Evolutionary conservation across 1,140 invertebrate genomes (phyloP), one percentile per base, ranked within the genome.

Genomic region (Eumeta japonica): DNA sequence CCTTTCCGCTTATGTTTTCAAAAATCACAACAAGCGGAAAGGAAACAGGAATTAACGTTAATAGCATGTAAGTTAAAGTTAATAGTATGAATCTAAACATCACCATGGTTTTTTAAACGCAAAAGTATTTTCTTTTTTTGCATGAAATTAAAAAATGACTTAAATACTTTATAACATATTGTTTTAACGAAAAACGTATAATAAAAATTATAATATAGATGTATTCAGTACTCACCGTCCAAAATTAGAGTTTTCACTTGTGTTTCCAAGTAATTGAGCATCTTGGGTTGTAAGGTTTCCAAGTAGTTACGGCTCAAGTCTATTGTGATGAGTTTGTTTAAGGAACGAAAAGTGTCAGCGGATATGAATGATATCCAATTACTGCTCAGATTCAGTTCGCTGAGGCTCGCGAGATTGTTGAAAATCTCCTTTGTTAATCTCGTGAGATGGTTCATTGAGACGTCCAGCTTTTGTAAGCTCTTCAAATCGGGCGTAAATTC

Each of bases 271-370:
- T 83, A 84, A 43, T 78, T 76, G 37, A 92, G 81, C 11, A 89
- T 83, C 48, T 86, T 89, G 35, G 88, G 60, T 9, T 87, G 87
- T 32, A 95, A 76, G 49, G 84, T 82, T 62, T 90, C 87, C 37
- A 95, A 81, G 55, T 89, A 87, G 73, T 95, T 95, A 39, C 82
- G 81, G 48, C 88, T 88, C 16, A 94, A 76, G 67, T 94, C 90
- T 12, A 95, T 76, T n/a, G 86, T 67, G 31, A 83, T 73, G 7
- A 93, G 72, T 62, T 89, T 89, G 51, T 87, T 86, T 16, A 93
- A 61, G n/a, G 84, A 84, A 46, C 79, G 80, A 56, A 94, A 93
- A 24, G 87, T 83, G 29, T 92, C 89, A 13, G 79, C 79, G 10
- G 89, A 86, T 24, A 94, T 81, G 0, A 79, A 78, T 1, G 85